Evolutionary conservation across 2,888 invertebrate genomes (phyloP).

Genomic region (Bimastos eiseni): DNA sequence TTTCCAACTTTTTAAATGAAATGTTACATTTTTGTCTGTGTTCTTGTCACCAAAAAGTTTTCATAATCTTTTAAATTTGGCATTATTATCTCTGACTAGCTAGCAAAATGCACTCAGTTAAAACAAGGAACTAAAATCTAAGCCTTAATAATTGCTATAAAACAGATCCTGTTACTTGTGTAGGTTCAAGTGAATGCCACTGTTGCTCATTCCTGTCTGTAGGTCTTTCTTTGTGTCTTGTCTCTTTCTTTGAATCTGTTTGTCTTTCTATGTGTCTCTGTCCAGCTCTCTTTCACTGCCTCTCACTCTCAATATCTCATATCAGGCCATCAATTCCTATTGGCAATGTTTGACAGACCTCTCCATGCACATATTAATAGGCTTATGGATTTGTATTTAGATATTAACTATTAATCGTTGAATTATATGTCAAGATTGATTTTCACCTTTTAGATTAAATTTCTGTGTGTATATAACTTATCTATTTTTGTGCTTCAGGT

Average conservation of each 20-base stretch:
- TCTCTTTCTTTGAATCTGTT: neutral
- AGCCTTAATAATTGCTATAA: neutral
- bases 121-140: neutral
- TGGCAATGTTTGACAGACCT: neutral
- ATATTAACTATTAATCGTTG: neutral
- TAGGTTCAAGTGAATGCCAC: neutral
- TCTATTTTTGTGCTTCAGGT: neutral
- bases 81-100: neutral
- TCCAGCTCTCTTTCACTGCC: neutral
- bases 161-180: neutral
- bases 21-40: neutral
- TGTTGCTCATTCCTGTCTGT: neutral
- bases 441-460: neutral
- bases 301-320: neutral
- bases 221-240: neutral
- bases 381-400: neutral
- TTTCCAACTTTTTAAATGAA: neutral
- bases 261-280: neutral
- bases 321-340: neutral
- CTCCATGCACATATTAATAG: neutral
- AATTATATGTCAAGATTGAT: neutral
- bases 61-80: neutral
- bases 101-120: neutral
- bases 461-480: neutral
- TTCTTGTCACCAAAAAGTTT: neutral